These are phyloP conservation scores for Tupaia tana DNA, from an alignment of 2,113 vertebrate species.

Conservation along the genomic window DNA sequence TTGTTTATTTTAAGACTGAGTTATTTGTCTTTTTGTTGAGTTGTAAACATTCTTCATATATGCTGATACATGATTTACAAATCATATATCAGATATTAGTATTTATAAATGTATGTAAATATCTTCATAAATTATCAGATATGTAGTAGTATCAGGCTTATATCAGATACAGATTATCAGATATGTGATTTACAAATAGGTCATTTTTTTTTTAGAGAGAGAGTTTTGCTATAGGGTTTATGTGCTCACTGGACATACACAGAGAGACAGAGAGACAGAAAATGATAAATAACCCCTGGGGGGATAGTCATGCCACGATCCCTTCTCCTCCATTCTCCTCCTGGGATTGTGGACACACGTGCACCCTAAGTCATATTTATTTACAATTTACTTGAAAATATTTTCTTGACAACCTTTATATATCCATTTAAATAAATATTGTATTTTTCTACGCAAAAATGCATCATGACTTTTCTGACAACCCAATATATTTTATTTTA, in stretches of 20 bases:
- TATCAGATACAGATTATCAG: not conserved
- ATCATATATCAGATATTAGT: not conserved
- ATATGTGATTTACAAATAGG: not conserved
- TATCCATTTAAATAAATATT: not conserved
- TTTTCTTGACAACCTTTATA: not conserved
- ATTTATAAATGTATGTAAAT: not conserved
- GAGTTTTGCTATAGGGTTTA: too few species aligned
- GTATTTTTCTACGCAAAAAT: too few species aligned
- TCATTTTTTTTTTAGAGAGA: too few species aligned
- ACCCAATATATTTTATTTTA: not conserved
- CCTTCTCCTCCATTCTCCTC: too few species aligned
- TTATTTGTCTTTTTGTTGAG: not conserved
- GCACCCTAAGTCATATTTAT: too few species aligned
- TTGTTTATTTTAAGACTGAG: slow-evolving; percentile 14
- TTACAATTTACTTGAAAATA: not conserved
- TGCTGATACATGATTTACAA: not conserved
- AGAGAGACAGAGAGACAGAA: too few species aligned
- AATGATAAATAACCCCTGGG: too few species aligned
- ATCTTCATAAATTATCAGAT: not conserved
- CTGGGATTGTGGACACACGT: not conserved
- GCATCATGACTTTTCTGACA: too few species aligned
- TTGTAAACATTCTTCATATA: slow-evolving; percentile 6
- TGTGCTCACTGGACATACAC: too few species aligned
- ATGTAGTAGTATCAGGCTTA: not conserved
- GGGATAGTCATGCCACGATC: too few species aligned